Conservation (phyloP, 53 echinoderm and acorn worm genomes). For the Henricia sp. region DNA sequence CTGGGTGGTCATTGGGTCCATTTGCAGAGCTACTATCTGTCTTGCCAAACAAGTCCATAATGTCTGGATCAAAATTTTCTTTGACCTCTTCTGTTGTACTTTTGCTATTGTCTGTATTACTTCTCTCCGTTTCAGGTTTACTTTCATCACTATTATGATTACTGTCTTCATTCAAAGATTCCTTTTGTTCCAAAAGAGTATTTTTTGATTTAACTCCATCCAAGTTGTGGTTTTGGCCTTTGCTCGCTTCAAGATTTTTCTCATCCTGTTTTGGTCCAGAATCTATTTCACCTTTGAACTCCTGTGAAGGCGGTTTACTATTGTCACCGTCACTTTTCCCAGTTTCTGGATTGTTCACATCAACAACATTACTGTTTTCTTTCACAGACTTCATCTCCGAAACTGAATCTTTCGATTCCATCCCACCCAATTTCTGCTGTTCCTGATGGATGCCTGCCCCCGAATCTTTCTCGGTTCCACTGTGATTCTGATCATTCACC, state of each 20-base stretch:
- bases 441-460: too few species aligned
- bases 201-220: background rate
- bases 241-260: background rate
- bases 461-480: too few species aligned
- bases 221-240: background rate
- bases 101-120: background rate
- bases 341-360: too few species aligned
- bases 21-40: background rate
- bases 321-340: too few species aligned
- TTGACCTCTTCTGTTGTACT: background rate
- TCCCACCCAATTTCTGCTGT: too few species aligned
- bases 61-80: background rate
- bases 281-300: too few species aligned
- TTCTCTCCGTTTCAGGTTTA: conserved; percentile 15
- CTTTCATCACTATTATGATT: background rate
- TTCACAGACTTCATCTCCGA: too few species aligned
- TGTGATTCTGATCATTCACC: too few species aligned
- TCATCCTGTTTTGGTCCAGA: too few species aligned
- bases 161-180: background rate
- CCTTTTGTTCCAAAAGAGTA: background rate
- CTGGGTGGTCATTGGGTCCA: background rate
- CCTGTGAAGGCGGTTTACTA: too few species aligned
- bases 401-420: too few species aligned
- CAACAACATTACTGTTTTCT: too few species aligned
- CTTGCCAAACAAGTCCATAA: conserved; percentile 4